phyloP scores from a whole-genome alignment of 2,113 vertebrate genomes.

The Sisor rabdophorus region DNA sequence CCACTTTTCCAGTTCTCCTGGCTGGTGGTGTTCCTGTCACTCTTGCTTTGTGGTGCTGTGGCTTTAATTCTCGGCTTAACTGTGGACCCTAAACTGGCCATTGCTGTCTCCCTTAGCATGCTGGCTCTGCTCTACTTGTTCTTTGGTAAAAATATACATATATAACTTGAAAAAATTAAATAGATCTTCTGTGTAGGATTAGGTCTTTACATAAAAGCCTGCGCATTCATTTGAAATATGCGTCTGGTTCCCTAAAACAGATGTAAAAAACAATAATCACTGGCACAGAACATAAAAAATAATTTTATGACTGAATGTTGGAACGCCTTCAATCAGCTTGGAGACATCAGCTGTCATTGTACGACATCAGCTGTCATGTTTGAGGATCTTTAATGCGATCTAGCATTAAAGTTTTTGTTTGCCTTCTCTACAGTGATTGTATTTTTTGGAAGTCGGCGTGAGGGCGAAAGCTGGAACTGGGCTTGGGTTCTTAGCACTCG shows the following conservation, averaged over 20 bases:
- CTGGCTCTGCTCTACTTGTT: conserved; percentile 89
- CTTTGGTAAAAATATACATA: conserved; percentile 79
- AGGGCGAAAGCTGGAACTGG: conserved; percentile 95
- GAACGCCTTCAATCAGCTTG: too few relatives aligned
- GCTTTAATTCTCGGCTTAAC: conserved; percentile 84
- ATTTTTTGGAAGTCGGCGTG: conserved; percentile 90
- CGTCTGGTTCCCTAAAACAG: too few relatives aligned
- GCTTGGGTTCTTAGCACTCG: conserved; percentile 88
- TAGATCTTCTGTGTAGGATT: not conserved
- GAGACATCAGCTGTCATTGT: too few relatives aligned
- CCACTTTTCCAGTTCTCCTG: conserved; percentile 94
- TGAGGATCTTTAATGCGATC: too few relatives aligned
- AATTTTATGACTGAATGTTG: too few relatives aligned
- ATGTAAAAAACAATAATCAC: too few relatives aligned
- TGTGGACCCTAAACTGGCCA: conserved; percentile 78
- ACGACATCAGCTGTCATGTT: too few relatives aligned
- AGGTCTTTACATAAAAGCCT: too few relatives aligned
- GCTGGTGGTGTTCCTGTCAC: conserved; percentile 85
- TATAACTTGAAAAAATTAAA: not conserved
- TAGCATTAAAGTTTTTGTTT: not conserved
- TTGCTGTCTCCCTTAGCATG: conserved; percentile 84
- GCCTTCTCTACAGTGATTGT: conserved; percentile 76
- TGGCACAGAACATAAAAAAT: too few relatives aligned
- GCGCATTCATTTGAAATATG: too few relatives aligned
- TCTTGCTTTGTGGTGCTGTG: conserved; percentile 79